Percentiles rank a stretch among this genome's conserved stretches.
phyloP scores from a whole-genome alignment of 2,888 invertebrate genomes.

The Mechanitis mazaeus region DNA sequence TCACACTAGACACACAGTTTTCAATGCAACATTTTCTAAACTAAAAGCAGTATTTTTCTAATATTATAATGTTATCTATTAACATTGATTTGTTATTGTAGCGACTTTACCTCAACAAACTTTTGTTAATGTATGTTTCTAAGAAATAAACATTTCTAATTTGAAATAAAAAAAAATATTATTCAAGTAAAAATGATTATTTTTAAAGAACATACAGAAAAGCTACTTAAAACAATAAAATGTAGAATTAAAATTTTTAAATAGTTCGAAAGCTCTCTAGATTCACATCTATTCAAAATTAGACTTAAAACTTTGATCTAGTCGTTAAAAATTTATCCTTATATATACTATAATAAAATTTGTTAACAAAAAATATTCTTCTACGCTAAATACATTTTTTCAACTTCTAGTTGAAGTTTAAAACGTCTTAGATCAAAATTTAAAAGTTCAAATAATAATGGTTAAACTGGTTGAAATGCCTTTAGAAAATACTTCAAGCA shows the following conservation, averaged over 20 bases:
- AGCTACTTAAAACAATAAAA: slow-evolving; percentile 42
- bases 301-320: slow-evolving; percentile 47
- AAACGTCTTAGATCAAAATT: slow-evolving; percentile 59
- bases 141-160: background rate
- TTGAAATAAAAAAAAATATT: too few species aligned
- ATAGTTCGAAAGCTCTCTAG: slow-evolving; percentile 62
- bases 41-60: slow-evolving; percentile 68
- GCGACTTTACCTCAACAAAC: slow-evolving; percentile 26
- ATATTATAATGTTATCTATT: slow-evolving; percentile 33
- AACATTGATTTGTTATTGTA: slow-evolving; percentile 27
- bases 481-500: slow-evolving; percentile 45
- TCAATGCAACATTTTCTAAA: slow-evolving; percentile 54
- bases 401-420: slow-evolving; percentile 50
- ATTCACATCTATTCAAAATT: slow-evolving; percentile 48
- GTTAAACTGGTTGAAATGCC: slow-evolving; percentile 55
- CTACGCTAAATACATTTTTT: slow-evolving; percentile 71
- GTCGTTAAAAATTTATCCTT: slow-evolving; percentile 48
- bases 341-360: slow-evolving; percentile 54
- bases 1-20: slow-evolving; percentile 11
- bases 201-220: background rate
- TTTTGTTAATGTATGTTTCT: background rate
- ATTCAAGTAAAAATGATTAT: slow-evolving; percentile 12
- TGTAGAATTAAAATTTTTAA: slow-evolving; percentile 48
- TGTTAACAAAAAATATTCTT: slow-evolving; percentile 71
- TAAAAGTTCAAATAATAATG: slow-evolving; percentile 48